These are phyloP conservation scores for Chloroceryle inda DNA, from an alignment of 2,797 vertebrate genomes.

Conservation along the genomic window DNA sequence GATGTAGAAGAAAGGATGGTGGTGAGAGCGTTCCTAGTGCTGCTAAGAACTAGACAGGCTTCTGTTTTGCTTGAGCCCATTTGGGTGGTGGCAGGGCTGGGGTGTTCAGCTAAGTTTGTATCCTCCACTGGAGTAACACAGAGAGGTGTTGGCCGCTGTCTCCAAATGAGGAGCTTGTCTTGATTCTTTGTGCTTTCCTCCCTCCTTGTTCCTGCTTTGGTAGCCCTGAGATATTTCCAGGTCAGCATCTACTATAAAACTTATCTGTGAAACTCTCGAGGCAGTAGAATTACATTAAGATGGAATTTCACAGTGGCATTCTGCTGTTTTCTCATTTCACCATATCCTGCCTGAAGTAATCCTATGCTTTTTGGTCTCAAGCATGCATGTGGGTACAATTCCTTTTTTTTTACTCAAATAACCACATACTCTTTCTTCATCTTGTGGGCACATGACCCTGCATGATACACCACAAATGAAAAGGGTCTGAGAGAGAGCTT, in stretches of 20 bases:
- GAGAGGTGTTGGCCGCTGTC: background rate
- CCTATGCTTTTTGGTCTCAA: background rate
- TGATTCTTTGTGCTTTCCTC: background rate
- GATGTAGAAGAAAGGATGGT: background rate
- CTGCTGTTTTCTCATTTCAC: background rate
- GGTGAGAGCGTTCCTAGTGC: background rate
- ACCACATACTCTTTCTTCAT: background rate
- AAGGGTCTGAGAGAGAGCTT: background rate
- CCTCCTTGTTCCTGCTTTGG: background rate
- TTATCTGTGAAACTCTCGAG: background rate
- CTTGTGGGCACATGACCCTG: background rate
- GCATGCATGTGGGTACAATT: background rate
- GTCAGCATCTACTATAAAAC: background rate
- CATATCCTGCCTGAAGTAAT: background rate
- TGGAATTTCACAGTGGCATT: background rate
- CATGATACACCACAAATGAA: background rate
- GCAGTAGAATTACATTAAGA: background rate
- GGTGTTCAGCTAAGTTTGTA: background rate
- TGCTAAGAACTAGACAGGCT: background rate
- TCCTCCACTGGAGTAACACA: background rate
- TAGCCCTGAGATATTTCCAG: background rate
- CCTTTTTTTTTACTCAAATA: background rate
- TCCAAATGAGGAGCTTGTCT: background rate
- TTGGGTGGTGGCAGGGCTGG: too few species aligned
- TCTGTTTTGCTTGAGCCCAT: background rate